Conservation (phyloP, 2,113 vertebrate species). For the Anhinga rufa region DNA sequence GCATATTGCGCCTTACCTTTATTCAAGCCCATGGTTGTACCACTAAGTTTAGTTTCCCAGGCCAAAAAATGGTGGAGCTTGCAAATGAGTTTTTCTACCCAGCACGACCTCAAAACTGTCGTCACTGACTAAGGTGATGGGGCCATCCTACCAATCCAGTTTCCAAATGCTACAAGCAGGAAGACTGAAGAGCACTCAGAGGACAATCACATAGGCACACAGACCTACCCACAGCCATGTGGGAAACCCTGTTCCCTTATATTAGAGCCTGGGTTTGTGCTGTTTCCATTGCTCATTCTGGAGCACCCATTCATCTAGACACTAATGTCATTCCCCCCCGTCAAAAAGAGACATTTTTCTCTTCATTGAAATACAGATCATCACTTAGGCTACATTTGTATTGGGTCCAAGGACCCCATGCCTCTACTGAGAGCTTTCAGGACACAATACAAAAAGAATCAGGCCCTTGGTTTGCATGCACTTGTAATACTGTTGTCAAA, state of each 20-base stretch:
- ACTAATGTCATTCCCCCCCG: neutral
- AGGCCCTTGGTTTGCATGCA: neutral
- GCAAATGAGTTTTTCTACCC: neutral
- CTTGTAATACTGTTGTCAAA: neutral
- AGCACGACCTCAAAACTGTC: neutral
- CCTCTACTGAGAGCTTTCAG: neutral
- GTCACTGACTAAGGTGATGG: rapidly evolving
- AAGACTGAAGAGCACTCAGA: neutral
- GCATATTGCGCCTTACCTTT: neutral
- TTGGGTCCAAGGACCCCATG: neutral
- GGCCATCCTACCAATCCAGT: neutral
- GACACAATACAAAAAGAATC: neutral
- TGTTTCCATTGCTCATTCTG: neutral
- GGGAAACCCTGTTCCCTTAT: neutral
- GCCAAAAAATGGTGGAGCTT: neutral
- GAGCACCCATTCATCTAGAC: neutral
- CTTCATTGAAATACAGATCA: neutral
- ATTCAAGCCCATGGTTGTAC: neutral
- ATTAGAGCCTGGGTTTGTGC: neutral
- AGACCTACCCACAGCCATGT: neutral
- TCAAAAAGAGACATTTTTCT: neutral
- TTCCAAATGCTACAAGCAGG: neutral
- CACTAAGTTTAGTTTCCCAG: neutral
- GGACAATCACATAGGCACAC: neutral
- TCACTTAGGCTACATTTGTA: neutral